phyloP scores from a whole-genome alignment of 2,888 invertebrate species.

The Congeria kusceri region DNA sequence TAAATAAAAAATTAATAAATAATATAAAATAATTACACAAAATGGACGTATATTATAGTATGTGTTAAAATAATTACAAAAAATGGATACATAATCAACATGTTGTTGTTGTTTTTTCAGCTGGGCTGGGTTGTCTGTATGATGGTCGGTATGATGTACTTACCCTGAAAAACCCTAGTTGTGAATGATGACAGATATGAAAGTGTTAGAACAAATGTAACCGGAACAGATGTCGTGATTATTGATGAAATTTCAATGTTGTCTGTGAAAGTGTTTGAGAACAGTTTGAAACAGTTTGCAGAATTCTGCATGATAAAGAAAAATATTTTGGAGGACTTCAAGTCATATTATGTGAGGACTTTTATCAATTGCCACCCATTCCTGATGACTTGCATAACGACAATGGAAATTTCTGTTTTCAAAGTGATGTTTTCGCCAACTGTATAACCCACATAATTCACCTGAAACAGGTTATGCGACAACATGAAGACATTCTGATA shows the following conservation, averaged over 20 bases:
- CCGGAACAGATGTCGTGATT: background rate
- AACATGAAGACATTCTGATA: constrained; percentile 33
- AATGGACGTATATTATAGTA: too few species aligned
- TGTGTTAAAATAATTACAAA: too few species aligned
- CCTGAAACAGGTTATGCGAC: constrained; percentile 39
- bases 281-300: constrained; percentile 32
- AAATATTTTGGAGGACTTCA: constrained; percentile 40
- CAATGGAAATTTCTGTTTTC: constrained; percentile 50
- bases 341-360: constrained; percentile 51
- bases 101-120: too few species aligned
- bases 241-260: constrained; percentile 38
- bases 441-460: constrained; percentile 39
- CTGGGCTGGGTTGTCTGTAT: constrained; percentile 28
- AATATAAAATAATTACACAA: too few species aligned
- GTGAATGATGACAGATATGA: constrained; percentile 24
- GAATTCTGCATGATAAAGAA: background rate
- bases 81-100: too few species aligned
- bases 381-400: constrained; percentile 35
- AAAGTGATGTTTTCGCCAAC: constrained; percentile 35
- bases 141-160: constrained; percentile 36
- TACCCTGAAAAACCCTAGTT: constrained; percentile 15
- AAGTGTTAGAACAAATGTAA: constrained; percentile 2
- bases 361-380: constrained; percentile 53
- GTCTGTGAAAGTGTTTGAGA: constrained; percentile 27
- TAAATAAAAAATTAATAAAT: too few species aligned